Percentiles rank a stretch among this genome's conserved stretches.
Conservation (phyloP, 2,797 vertebrate genomes). For the Setipinna tenuifilis region DNA sequence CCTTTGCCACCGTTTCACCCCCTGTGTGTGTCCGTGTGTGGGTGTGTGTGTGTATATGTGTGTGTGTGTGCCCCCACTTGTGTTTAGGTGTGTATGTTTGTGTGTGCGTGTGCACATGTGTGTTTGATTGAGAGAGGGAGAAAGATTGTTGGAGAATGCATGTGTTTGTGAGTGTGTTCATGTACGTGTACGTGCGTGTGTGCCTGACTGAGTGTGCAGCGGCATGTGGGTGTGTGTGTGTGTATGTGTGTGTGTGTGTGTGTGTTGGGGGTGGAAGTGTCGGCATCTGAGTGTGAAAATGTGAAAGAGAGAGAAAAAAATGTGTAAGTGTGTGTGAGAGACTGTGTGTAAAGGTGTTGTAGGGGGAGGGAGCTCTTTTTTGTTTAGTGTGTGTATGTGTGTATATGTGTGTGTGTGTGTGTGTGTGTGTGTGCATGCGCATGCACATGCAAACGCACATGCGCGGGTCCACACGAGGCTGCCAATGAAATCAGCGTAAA, state of each 20-base stretch:
- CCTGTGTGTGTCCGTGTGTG: constrained; percentile 52
- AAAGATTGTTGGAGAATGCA: constrained; percentile 52
- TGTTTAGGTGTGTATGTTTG: constrained; percentile 35
- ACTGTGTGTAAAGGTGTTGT: not conserved
- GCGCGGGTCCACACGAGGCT: constrained; percentile 9
- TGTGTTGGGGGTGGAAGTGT: not conserved
- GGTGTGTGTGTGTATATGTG: constrained; percentile 35
- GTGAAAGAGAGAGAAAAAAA: constrained; percentile 13
- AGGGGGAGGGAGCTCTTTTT: not conserved
- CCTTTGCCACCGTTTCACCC: constrained; percentile 71
- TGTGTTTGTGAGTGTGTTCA: constrained; percentile 26
- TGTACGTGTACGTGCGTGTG: constrained; percentile 24
- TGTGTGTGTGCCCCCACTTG: constrained; percentile 21
- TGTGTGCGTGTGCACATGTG: constrained; percentile 28
- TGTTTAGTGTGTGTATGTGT: constrained; percentile 36
- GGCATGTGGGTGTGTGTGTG: not conserved
- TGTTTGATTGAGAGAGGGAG: constrained; percentile 40
- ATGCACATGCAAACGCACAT: not conserved
- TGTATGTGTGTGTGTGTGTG: not conserved
- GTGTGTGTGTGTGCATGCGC: not conserved
- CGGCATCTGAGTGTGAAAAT: not conserved
- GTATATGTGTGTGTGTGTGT: constrained; percentile 36
- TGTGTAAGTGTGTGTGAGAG: constrained; percentile 2
- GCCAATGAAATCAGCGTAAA: not conserved
- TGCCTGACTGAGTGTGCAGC: not conserved